phyloP scores from a whole-genome alignment of 2,888 invertebrate species.

The Colostygia pectinataria region DNA sequence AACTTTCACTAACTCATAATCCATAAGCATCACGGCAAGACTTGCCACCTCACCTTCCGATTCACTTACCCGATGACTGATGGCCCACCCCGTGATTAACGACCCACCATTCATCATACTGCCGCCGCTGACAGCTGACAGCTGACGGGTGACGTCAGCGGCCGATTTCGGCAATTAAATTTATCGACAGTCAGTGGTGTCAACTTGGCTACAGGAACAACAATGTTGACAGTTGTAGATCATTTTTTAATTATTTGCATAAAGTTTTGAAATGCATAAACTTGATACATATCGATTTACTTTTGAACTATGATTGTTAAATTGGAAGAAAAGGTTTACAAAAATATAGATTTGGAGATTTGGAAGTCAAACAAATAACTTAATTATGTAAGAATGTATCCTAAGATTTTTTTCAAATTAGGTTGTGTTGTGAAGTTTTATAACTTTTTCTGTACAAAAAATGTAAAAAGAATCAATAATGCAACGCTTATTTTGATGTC shows the following conservation, averaged over 20 bases:
- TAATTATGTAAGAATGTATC: no score
- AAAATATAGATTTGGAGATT: no score
- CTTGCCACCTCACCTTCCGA: slow-evolving; percentile 37
- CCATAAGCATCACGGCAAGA: slow-evolving; percentile 29
- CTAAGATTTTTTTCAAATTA: no score
- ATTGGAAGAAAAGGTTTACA: no score
- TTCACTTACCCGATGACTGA: slow-evolving; percentile 40
- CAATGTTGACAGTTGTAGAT: slow-evolving; percentile 27
- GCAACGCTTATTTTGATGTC: no score
- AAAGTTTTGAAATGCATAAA: background rate
- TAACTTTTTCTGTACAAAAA: no score
- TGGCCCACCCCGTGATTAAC: slow-evolving; percentile 39
- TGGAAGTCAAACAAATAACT: no score
- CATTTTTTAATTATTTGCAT: slow-evolving; percentile 2
- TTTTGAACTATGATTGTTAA: no score
- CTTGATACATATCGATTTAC: no score
- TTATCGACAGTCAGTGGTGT: slow-evolving; percentile 31
- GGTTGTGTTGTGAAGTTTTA: no score
- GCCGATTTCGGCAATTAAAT: slow-evolving; percentile 39
- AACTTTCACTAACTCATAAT: slow-evolving; percentile 19
- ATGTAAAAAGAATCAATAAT: no score
- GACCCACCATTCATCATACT: slow-evolving; percentile 48
- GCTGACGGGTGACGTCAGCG: slow-evolving; percentile 37
- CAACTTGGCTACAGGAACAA: slow-evolving; percentile 22
- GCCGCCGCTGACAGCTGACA: slow-evolving; percentile 43